These are phyloP conservation scores for Paramormyrops kingsleyae DNA, from an alignment of 2,113 vertebrate genomes.

Conservation along the genomic window DNA sequence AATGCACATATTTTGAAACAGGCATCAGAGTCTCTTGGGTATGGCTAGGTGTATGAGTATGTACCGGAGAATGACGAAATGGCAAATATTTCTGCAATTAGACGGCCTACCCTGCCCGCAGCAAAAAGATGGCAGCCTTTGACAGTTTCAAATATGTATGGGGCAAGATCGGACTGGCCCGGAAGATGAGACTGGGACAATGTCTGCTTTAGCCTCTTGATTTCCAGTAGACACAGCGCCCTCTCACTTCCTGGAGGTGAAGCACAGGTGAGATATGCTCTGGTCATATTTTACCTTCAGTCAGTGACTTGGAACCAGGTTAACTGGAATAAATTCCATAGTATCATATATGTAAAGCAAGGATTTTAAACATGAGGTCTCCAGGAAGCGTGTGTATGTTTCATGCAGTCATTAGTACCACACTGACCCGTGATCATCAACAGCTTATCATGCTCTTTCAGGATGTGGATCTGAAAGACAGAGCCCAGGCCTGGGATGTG, in stretches of 20 bases:
- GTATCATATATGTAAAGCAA: not conserved
- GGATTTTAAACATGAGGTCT: not conserved
- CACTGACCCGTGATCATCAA: conserved; percentile 84
- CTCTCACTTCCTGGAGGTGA: conserved; percentile 80
- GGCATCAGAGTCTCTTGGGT: not conserved
- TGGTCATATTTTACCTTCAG: not conserved
- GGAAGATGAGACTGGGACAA: conserved; percentile 94
- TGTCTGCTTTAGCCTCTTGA: conserved; percentile 94
- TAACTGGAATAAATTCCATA: not conserved
- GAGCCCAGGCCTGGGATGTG: conserved; percentile 91
- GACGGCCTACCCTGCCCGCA: conserved; percentile 76
- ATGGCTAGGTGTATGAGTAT: not conserved
- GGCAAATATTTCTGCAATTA: not conserved
- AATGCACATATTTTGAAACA: not conserved
- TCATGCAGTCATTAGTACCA: not conserved
- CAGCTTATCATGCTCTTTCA: conserved; percentile 95
- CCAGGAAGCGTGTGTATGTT: not conserved
- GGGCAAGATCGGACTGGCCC: conserved; percentile 81
- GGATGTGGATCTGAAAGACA: conserved; percentile 94
- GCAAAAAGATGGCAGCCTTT: conserved; percentile 97
- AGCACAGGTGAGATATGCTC: conserved; percentile 13
- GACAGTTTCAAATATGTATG: conserved; percentile 88
- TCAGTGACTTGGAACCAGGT: not conserved
- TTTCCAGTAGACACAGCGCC: conserved; percentile 86
- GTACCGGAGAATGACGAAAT: not conserved